Conservation (phyloP, 1,140 invertebrate genomes). For the Drosophila prosaltans region DNA sequence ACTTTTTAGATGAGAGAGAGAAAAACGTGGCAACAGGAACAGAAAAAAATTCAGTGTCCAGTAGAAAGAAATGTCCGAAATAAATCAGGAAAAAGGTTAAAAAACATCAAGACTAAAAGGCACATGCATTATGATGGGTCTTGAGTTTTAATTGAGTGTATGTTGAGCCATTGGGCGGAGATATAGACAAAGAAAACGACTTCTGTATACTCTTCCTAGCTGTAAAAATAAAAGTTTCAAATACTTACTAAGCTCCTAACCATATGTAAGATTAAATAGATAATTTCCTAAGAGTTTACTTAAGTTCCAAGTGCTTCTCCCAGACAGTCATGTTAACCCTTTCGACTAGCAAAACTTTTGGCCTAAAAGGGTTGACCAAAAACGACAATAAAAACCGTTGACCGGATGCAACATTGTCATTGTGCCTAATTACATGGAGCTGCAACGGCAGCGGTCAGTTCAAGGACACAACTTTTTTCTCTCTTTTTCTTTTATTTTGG, state of each 20-base stretch:
- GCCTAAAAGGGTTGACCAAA: slow-evolving; percentile 52
- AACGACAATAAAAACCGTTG: slow-evolving; percentile 75
- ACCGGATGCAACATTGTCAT: slow-evolving; percentile 4
- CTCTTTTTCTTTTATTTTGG: slow-evolving; percentile 29
- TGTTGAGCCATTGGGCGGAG: slow-evolving; percentile 18
- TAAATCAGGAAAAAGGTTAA: slow-evolving; percentile 73
- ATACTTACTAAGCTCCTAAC: no score
- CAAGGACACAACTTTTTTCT: slow-evolving; percentile 62
- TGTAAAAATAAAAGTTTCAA: no score
- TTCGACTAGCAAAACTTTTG: neutral
- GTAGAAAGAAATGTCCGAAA: slow-evolving; percentile 33
- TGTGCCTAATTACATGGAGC: slow-evolving; percentile 58
- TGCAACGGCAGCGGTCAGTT: slow-evolving; percentile 74
- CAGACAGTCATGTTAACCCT: neutral
- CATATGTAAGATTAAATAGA: no score
- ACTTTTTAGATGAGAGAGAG: slow-evolving; percentile 67
- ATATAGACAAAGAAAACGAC: neutral
- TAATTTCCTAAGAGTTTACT: no score
- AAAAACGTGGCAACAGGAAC: slow-evolving; percentile 48
- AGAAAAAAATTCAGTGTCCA: slow-evolving; percentile 33
- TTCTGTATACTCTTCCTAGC: neutral
- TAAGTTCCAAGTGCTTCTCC: neutral
- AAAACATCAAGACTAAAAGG: slow-evolving; percentile 79
- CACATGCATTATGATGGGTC: slow-evolving; percentile 76
- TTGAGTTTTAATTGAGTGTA: slow-evolving; percentile 82